phyloP scores from a whole-genome alignment of 2,797 vertebrate species.

The Chelon labrosus region DNA sequence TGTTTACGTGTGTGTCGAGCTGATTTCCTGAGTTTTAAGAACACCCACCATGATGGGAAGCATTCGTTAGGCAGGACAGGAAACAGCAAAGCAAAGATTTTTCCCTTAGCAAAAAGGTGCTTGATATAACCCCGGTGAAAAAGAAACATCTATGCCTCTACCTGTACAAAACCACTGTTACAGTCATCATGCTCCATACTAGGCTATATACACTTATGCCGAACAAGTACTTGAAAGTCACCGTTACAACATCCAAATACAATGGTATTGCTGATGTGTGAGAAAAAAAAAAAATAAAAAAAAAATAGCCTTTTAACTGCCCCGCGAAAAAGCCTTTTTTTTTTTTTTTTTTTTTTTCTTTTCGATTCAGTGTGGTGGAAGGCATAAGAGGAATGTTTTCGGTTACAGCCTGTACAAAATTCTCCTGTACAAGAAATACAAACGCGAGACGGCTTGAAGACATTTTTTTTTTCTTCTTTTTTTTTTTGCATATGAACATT shows the following conservation, averaged over 20 bases:
- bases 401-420: constrained; percentile 88
- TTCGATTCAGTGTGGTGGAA: constrained; percentile 88
- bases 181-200: constrained; percentile 88
- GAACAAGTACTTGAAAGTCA: constrained; percentile 90
- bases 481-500: constrained; percentile 96
- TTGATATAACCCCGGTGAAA: constrained; percentile 76
- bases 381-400: constrained; percentile 96
- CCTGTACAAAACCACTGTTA: constrained; percentile 83
- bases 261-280: constrained; percentile 92
- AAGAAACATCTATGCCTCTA: constrained; percentile 77
- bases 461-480: constrained; percentile 82
- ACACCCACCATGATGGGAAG: constrained; percentile 72
- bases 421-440: constrained; percentile 93
- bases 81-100: constrained; percentile 83
- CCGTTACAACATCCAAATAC: constrained; percentile 90
- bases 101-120: constrained; percentile 80
- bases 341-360: constrained; percentile 81
- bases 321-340: constrained; percentile 77
- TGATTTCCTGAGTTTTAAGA: constrained; percentile 87
- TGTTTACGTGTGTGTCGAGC: constrained; percentile 67
- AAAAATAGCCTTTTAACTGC: constrained; percentile 80
- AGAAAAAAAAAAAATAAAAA: not conserved
- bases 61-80: constrained; percentile 84
- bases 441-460: constrained; percentile 90
- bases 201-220: constrained; percentile 85